Conservation (phyloP, 2,888 invertebrate species). For the Hedychridium roseum region DNA sequence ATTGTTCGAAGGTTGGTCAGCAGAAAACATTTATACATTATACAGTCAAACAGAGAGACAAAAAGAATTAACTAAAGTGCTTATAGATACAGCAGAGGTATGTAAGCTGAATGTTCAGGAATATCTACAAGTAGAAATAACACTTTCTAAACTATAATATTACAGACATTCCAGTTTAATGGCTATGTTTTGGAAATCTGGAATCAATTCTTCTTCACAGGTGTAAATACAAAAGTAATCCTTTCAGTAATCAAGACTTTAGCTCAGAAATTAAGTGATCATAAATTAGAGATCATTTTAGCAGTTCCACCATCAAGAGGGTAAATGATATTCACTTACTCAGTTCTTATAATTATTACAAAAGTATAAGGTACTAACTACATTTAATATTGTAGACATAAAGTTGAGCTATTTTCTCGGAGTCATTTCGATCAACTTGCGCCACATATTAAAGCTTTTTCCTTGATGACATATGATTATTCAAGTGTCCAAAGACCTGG, state of each 20-base stretch:
- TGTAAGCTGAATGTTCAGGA: conserved; percentile 68
- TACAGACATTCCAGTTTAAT: conserved; percentile 82
- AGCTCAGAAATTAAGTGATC: conserved; percentile 64
- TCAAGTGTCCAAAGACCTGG: conserved; percentile 85
- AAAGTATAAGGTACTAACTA: conserved; percentile 13
- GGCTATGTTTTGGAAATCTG: conserved; percentile 92
- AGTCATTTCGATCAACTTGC: conserved; percentile 81
- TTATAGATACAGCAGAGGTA: conserved; percentile 69
- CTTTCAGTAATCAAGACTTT: conserved; percentile 73
- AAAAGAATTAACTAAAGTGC: conserved; percentile 72
- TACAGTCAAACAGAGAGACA: conserved; percentile 75
- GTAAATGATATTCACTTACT: conserved; percentile 46
- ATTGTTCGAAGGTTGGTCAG: conserved; percentile 87
- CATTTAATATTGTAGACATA: conserved; percentile 29
- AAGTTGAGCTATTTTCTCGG: conserved; percentile 73
- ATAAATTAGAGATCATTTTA: conserved; percentile 71
- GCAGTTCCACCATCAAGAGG: conserved; percentile 83
- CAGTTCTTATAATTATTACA: conserved; percentile 19
- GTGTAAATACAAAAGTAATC: conserved; percentile 68
- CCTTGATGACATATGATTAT: conserved; percentile 97
- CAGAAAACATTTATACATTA: conserved; percentile 76
- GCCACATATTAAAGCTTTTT: conserved; percentile 83
- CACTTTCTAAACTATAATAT: conserved; percentile 53
- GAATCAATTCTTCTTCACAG: conserved; percentile 78
- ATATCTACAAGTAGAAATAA: neutral